Evolutionary conservation across 2,797 vertebrate species (phyloP), one percentile per base, ranked within the genome.

Genomic region (Falco cherrug): DNA sequence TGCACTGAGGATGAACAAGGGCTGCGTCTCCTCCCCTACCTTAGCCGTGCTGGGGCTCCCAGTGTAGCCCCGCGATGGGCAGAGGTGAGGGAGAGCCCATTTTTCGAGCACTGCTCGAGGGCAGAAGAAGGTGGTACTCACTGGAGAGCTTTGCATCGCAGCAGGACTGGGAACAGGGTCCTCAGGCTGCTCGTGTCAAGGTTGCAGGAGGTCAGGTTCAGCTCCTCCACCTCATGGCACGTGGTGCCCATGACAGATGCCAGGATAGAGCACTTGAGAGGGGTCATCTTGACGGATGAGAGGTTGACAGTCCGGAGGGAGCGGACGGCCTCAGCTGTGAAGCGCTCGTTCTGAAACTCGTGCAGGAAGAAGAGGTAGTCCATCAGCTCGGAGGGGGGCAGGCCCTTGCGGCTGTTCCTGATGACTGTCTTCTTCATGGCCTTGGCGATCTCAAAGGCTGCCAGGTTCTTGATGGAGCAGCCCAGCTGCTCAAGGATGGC

Each of bases 341-440:
- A 99, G 74, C 98, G 98, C 82, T 99, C 99, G 33, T 99, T 99
- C 98, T 99, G 99, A 96, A 99, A 99, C 98, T 99, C 99, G 0
- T 99, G 99, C 37, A 99, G 98, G 70, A 99, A 99, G 89, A 99
- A 98, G 63, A 99, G 98, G 65, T 99, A 98, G 94, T 99, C 99
- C 98, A 99, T 98, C 86, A 99, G 97, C 97, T 99, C 99, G 0
- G 99, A 98, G 1, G 99, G 98, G 10, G 99, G 99, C 89, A 99
- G 98, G 9, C 98, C 98, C 86, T 97, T 99, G 64, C 96, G 97
- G 73, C 99, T 98, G 67, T 98, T 98, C 90, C 97, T 98, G 86
- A 99, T 98, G 45, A 99, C 98, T 4, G 99, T 98, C 95, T 99
- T 99, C 97, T 98, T 98, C 61, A 99, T 98, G 51, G 98, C 98